Evolutionary conservation across 2,888 invertebrate genomes (phyloP), one percentile per base, ranked within the genome.

Genomic region (Agrochola litura): DNA sequence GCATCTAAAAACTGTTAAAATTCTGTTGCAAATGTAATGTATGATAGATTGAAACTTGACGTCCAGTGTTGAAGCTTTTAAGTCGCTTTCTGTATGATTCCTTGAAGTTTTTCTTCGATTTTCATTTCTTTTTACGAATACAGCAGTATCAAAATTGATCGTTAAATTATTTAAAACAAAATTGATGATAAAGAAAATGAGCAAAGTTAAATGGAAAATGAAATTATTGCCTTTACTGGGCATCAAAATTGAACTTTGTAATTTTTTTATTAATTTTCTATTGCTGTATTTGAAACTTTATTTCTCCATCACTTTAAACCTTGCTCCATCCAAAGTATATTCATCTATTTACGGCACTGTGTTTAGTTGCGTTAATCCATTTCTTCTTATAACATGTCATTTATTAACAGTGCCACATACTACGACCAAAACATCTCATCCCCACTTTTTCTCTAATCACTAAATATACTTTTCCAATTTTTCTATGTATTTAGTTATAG

Each of bases 41-140:
- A 63, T 77, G 73, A 61, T 30, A 70, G 64, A 86, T 74, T 69
- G 56, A 80, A 86, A 83, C 56, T 77, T 79, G 78, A 79, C 87
- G 87, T 87, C 86, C 87, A 87, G 71, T 86, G 68, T 73, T 81
- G 54, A 86, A 83, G 63, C 70, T 70, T 70, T 56, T 78, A 69
- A 70, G 76, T 52, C 41, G 37, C 37, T 56, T 73, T 52, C 19
- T 12, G 8, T 41, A 46, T 6, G 4, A 58, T 68, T 61, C 16
- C 49, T 64, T 30, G n/a, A 25, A 16, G 22, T 54, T 25, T 6
- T 60, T 41, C 3, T n/a, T 61, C 2, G 0, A 12, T n/a, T 58
- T 30, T 25, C 12, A 8, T 64, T 64, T 41, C 0, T 16, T 54
- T 30, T 60, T 6, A 16, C 6, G 5, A 67, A 65, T 83, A 68